Conservation (phyloP, 2,888 invertebrate species). For the Fragum fragum region DNA sequence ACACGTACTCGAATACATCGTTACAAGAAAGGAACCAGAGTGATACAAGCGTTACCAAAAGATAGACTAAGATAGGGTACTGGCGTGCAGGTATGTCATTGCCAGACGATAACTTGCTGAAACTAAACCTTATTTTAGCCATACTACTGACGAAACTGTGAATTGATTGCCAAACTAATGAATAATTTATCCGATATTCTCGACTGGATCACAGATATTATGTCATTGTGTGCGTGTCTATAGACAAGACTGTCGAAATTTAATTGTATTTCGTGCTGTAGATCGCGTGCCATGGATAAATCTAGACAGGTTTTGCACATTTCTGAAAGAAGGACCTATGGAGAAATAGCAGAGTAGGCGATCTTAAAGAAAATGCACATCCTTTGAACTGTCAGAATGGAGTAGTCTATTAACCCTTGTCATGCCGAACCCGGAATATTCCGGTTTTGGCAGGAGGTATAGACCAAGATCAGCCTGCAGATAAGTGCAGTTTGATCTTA, state of each 20-base stretch:
- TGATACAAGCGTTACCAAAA: too few relatives aligned
- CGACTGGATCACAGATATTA: conserved; percentile 3
- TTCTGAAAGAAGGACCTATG: not conserved
- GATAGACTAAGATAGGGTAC: too few relatives aligned
- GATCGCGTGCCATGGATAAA: not conserved
- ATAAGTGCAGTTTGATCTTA: too few relatives aligned
- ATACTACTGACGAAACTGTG: not conserved
- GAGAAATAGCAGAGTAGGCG: not conserved
- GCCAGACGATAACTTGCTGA: not conserved
- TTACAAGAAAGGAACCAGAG: too few relatives aligned
- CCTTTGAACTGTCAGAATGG: too few relatives aligned
- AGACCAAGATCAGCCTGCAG: too few relatives aligned
- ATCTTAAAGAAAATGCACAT: too few relatives aligned
- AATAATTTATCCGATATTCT: not conserved
- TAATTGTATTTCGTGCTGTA: conserved; percentile 2
- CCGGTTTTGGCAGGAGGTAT: too few relatives aligned
- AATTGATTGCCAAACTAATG: conserved; percentile 2
- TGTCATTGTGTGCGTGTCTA: conserved; percentile 1
- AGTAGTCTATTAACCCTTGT: too few relatives aligned
- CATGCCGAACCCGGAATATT: too few relatives aligned
- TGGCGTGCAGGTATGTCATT: not conserved
- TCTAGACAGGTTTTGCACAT: conserved; percentile 1
- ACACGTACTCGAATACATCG: too few relatives aligned
- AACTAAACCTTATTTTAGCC: not conserved
- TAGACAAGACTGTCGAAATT: not conserved